Evolutionary conservation across 2,797 vertebrate species (phyloP).

Genomic region (Hydrophis major): DNA sequence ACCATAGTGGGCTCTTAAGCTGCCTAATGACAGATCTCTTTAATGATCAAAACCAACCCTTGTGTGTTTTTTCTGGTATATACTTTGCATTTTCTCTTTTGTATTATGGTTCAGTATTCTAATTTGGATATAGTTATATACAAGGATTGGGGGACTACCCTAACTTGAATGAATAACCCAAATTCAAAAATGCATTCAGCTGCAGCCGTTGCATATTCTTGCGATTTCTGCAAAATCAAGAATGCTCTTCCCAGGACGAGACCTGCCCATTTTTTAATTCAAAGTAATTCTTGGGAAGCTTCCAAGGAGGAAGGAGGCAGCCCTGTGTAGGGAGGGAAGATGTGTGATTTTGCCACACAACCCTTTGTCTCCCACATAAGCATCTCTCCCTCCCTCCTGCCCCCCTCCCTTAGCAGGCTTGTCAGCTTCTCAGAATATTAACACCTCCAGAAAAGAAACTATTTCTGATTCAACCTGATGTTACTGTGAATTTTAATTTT

Average conservation of each 20-base stretch:
- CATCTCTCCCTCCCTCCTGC: background rate
- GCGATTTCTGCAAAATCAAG: background rate
- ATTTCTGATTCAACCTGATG: background rate
- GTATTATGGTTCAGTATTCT: background rate
- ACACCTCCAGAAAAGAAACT: background rate
- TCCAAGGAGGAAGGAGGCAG: background rate
- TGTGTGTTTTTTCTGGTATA: background rate
- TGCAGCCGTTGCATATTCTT: background rate
- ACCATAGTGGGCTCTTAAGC: background rate
- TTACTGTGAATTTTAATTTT: background rate
- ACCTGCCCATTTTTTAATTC: background rate
- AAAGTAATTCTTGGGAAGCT: background rate
- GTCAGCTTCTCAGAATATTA: background rate
- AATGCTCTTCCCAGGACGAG: background rate
- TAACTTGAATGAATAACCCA: background rate
- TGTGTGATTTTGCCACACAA: background rate
- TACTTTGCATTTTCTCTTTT: background rate
- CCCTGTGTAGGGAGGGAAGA: background rate
- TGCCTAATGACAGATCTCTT: background rate
- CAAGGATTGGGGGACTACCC: too few relatives aligned
- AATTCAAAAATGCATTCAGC: background rate
- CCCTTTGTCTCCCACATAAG: background rate
- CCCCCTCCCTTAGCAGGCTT: background rate
- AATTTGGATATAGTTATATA: too few relatives aligned
- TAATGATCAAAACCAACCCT: background rate